Percentiles rank a stretch among this genome's conserved stretches.
These are phyloP conservation scores for Lucilia sericata DNA, from an alignment of 1,140 invertebrate species.

Conservation along the genomic window DNA sequence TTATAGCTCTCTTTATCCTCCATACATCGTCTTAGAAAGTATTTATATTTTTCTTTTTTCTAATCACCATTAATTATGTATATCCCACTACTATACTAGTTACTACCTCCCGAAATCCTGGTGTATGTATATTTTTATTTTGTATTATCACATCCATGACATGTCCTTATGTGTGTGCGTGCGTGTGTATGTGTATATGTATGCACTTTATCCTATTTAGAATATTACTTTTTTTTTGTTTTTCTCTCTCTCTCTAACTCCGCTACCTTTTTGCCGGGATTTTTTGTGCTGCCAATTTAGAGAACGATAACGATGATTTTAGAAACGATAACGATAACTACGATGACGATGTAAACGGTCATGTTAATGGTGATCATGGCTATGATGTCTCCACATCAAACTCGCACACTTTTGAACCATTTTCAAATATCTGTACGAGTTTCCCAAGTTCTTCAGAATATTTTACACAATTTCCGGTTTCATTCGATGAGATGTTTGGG, in stretches of 20 bases:
- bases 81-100: background rate
- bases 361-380: background rate
- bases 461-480: conserved; percentile 49
- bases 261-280: background rate
- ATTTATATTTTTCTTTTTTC: background rate
- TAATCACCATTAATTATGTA: background rate
- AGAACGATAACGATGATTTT: background rate
- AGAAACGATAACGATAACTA: background rate
- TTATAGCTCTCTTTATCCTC: background rate
- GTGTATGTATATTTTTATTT: conserved; percentile 15
- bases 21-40: background rate
- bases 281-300: background rate
- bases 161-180: background rate
- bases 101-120: background rate
- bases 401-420: background rate
- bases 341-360: background rate
- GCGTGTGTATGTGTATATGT: conserved; percentile 5
- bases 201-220: conserved; percentile 12
- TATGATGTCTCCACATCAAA: conserved; percentile 14
- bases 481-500: conserved; percentile 60
- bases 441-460: conserved; percentile 48
- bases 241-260: conserved; percentile 9
- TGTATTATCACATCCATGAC: too few relatives aligned
- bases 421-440: conserved; percentile 27
- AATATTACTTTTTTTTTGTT: conserved; percentile 4